Conservation (phyloP, 2,888 invertebrate genomes). For the Ganaspis brasiliensis region DNA sequence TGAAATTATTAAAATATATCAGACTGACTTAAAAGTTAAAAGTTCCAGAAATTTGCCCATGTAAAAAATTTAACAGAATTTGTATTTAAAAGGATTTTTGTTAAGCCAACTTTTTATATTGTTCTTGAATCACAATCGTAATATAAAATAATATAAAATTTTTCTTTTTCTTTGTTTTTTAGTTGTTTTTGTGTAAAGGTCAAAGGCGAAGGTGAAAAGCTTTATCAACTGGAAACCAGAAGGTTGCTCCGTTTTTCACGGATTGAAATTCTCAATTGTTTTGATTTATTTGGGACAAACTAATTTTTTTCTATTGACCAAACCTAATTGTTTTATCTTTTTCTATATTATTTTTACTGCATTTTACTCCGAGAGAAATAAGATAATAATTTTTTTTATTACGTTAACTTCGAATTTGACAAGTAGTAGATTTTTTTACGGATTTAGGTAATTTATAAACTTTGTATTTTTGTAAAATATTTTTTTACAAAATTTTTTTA, state of each 20-base stretch:
- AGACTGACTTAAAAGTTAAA: too few relatives aligned
- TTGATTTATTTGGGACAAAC: conserved; percentile 32
- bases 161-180: too few relatives aligned
- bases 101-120: too few relatives aligned
- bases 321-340: conserved; percentile 3
- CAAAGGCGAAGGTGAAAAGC: conserved; percentile 17
- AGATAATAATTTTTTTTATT: background rate
- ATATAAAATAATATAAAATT: background rate
- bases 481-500: too few relatives aligned
- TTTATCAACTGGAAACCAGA: conserved; percentile 5
- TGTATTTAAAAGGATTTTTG: too few relatives aligned
- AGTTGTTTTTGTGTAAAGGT: conserved; percentile 7
- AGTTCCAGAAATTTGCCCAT: too few relatives aligned
- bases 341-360: background rate
- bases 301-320: background rate
- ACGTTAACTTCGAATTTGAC: background rate
- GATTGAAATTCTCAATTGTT: background rate
- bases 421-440: background rate
- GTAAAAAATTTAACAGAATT: background rate
- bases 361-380: background rate
- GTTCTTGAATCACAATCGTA: too few relatives aligned
- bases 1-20: too few relatives aligned
- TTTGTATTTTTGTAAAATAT: too few relatives aligned
- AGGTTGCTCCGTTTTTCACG: conserved; percentile 29
- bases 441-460: too few relatives aligned